Evolutionary conservation across 2,113 vertebrate genomes (phyloP), one percentile per base, ranked within the genome.

Genomic region (Podilymbus podiceps): DNA sequence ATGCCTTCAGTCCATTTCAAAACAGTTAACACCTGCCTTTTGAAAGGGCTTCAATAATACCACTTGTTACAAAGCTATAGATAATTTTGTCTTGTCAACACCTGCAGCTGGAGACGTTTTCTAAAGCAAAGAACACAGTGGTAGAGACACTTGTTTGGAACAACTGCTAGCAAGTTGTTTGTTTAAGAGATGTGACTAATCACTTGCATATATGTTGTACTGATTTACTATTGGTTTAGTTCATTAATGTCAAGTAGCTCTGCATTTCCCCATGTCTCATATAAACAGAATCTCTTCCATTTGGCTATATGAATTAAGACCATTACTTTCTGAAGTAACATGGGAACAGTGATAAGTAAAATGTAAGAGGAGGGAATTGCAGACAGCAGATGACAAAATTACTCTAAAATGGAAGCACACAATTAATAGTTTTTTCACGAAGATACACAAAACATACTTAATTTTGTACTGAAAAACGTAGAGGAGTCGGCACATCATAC

Each of bases 221-320:
- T 66, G 53, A 90, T 64, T 86, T 79, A 63, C 60, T 63, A 31
- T 49, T 72, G 52, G 68, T 78, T 90, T 49, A 92, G 58, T 59
- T 90, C 64, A 90, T 58, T 90, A 76, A 90, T 85, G 49, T 89
- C 69, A 80, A 85, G 86, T 62, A 92, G 80, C 53, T 90, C 80
- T 84, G 44, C 63, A 78, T 74, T 86, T 90, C 56, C 56, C 60
- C 47, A 20, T 15, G 44, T 33, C 46, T 75, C 40, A 35, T 25
- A 76, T 17, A 78, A 89, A 52, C 16, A 90, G 44, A 93, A 12
- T 8, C 38, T 72, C 35, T 92, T 79, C 69, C 60, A 81, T 79
- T 85, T 90, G 73, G 56, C 76, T 91, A 31, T 15, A 67, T 64
- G 79, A 93, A 92, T 93, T 93, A 93, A 81, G 42, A 85, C 68